Evolutionary conservation across 2,888 invertebrate genomes (phyloP).

Genomic region (Troides oblongomaculatus): DNA sequence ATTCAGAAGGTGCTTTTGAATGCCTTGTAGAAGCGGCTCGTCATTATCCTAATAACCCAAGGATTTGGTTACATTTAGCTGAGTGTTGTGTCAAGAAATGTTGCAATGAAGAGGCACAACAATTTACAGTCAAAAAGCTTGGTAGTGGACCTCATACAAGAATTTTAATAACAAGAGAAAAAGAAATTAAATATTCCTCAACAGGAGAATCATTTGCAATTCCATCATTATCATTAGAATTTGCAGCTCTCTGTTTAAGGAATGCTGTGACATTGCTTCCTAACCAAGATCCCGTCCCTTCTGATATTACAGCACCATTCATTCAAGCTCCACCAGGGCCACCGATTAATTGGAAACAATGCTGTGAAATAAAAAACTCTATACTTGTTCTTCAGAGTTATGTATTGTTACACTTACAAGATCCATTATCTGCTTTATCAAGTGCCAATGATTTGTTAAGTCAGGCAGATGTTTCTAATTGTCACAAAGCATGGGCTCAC

Average conservation of each 20-base stretch:
- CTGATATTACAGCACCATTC: slow-evolving; percentile 52
- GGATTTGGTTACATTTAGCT: slow-evolving; percentile 94
- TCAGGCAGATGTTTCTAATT: slow-evolving; percentile 81
- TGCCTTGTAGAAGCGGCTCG: slow-evolving; percentile 92
- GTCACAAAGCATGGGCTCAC: slow-evolving; percentile 88
- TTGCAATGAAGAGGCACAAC: slow-evolving; percentile 77
- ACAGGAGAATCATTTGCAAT: slow-evolving; percentile 89
- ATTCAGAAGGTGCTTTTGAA: slow-evolving; percentile 92
- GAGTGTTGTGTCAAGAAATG: slow-evolving; percentile 92
- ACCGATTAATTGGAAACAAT: slow-evolving; percentile 81
- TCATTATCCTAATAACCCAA: slow-evolving; percentile 91
- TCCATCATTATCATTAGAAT: slow-evolving; percentile 93
- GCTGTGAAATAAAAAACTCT: slow-evolving; percentile 81
- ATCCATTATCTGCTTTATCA: slow-evolving; percentile 88
- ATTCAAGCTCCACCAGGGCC: slow-evolving; percentile 82
- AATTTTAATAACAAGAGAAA: slow-evolving; percentile 61
- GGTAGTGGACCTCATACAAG: slow-evolving; percentile 73
- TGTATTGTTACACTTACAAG: slow-evolving; percentile 90
- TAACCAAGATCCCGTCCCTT: slow-evolving; percentile 65
- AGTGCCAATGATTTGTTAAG: slow-evolving; percentile 87
- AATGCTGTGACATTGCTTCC: slow-evolving; percentile 89
- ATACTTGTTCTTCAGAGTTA: slow-evolving; percentile 91
- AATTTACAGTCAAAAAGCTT: slow-evolving; percentile 67
- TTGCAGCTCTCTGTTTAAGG: slow-evolving; percentile 91
- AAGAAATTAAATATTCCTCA: slow-evolving; percentile 65